Conservation (phyloP, 2,797 vertebrate species). For the Pantherophis vulpinus region DNA sequence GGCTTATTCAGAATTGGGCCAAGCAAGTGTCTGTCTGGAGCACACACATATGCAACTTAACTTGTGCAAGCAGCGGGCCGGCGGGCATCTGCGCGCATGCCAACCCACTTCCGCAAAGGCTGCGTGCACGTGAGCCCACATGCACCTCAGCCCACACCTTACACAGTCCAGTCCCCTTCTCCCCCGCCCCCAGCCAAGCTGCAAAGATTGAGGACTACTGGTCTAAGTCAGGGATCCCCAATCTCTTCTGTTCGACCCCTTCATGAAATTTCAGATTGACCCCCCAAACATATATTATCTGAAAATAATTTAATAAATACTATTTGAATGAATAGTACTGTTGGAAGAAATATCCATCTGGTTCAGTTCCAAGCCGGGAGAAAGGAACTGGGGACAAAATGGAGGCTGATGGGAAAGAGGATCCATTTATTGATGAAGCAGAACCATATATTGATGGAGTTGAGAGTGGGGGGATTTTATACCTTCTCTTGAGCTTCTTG, state of each 20-base stretch:
- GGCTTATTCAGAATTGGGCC: background rate
- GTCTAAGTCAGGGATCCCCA: background rate
- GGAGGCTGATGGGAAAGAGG: too few relatives aligned
- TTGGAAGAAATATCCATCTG: too few relatives aligned
- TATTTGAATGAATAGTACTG: background rate
- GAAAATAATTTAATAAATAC: background rate
- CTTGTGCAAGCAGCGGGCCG: background rate
- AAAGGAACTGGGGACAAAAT: too few relatives aligned
- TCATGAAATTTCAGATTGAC: background rate
- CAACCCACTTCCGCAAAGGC: background rate
- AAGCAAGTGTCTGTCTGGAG: background rate
- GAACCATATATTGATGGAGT: too few relatives aligned
- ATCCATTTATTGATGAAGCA: too few relatives aligned
- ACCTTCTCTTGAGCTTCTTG: too few relatives aligned
- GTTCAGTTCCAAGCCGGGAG: too few relatives aligned
- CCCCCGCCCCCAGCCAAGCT: background rate
- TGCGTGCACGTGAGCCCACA: fast-evolving
- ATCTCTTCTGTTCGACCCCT: background rate
- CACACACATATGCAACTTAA: fast-evolving
- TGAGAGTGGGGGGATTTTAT: too few relatives aligned
- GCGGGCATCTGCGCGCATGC: fast-evolving
- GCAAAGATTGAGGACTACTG: background rate
- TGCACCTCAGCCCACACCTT: fast-evolving
- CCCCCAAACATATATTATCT: background rate
- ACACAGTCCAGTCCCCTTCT: background rate